phyloP scores from a whole-genome alignment of 2,888 invertebrate genomes.

The Thera britannica region DNA sequence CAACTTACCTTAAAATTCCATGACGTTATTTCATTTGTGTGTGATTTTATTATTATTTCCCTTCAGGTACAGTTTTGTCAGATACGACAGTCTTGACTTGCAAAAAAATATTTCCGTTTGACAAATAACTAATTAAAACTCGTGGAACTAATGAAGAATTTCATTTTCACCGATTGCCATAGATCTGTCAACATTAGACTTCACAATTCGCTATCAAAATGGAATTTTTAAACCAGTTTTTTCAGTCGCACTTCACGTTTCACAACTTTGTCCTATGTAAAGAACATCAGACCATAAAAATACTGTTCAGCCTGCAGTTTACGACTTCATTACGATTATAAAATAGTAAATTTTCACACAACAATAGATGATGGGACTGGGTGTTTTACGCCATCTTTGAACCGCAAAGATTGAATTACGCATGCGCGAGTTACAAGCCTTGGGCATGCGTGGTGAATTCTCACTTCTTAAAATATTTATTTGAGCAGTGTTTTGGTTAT shows the following conservation, averaged over 20 bases:
- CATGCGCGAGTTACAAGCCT: slow-evolving; percentile 49
- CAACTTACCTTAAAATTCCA: slow-evolving; percentile 17
- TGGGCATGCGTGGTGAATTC: slow-evolving; percentile 31
- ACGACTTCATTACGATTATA: slow-evolving; percentile 32
- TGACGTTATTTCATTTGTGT: background rate
- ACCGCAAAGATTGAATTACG: slow-evolving; percentile 35
- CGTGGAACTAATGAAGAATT: slow-evolving; percentile 40
- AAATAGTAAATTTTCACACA: slow-evolving; percentile 50
- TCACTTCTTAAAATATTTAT: slow-evolving; percentile 14
- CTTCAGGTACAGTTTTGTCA: background rate
- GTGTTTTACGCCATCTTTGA: slow-evolving; percentile 59
- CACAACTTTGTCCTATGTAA: slow-evolving; percentile 6
- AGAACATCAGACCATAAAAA: slow-evolving; percentile 12
- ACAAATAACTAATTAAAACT: slow-evolving; percentile 6
- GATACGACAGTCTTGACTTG: background rate
- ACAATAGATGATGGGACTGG: slow-evolving; percentile 49
- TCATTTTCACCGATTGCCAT: slow-evolving; percentile 54
- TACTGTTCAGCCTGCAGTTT: slow-evolving; percentile 22
- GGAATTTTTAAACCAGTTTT: slow-evolving; percentile 1
- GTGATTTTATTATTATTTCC: background rate
- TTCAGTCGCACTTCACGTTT: slow-evolving; percentile 9
- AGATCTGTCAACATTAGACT: slow-evolving; percentile 57
- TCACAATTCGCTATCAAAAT: slow-evolving; percentile 27
- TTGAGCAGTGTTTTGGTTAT: slow-evolving; percentile 22
- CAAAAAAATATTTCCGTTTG: background rate